Percentiles rank a stretch among this genome's conserved stretches.
phyloP scores from a whole-genome alignment of 2,797 vertebrate species.

The Cirrhinus molitorella region DNA sequence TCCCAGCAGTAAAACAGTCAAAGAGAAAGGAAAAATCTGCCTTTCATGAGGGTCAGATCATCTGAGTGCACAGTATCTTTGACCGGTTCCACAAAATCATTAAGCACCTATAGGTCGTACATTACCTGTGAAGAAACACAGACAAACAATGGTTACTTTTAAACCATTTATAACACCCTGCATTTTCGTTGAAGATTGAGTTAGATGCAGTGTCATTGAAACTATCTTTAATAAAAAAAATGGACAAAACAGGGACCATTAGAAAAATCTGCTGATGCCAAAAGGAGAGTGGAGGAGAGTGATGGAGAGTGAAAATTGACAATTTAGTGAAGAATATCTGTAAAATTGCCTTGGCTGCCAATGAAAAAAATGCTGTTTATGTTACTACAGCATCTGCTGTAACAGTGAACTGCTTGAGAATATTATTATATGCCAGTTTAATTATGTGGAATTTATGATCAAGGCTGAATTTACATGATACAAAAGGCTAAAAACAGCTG shows the following conservation, averaged over 20 bases:
- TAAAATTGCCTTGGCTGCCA: not conserved
- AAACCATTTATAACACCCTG: not conserved
- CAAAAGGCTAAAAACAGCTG: no score
- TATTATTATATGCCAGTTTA: constrained; percentile 2
- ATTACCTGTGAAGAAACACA: constrained; percentile 54
- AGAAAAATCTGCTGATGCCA: not conserved
- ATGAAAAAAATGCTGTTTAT: not conserved
- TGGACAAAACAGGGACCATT: not conserved
- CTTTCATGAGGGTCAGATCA: constrained; percentile 13
- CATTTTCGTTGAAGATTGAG: not conserved
- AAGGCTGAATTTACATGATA: no score
- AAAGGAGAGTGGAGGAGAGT: not conserved
- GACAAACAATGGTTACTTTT: constrained; percentile 22
- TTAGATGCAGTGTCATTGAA: not conserved
- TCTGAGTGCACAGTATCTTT: constrained; percentile 14
- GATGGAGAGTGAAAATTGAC: not conserved
- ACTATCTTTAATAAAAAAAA: not conserved
- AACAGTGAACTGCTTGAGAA: not conserved
- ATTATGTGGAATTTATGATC: not conserved
- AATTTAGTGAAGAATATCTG: constrained; percentile 2
- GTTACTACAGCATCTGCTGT: constrained; percentile 15
- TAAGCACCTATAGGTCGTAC: constrained; percentile 52
- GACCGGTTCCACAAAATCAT: constrained; percentile 5
- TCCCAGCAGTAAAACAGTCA: constrained; percentile 17
- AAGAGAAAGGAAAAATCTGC: not conserved